phyloP scores from a whole-genome alignment of 2,113 vertebrate species.

The Hippocampus mohnikei region DNA sequence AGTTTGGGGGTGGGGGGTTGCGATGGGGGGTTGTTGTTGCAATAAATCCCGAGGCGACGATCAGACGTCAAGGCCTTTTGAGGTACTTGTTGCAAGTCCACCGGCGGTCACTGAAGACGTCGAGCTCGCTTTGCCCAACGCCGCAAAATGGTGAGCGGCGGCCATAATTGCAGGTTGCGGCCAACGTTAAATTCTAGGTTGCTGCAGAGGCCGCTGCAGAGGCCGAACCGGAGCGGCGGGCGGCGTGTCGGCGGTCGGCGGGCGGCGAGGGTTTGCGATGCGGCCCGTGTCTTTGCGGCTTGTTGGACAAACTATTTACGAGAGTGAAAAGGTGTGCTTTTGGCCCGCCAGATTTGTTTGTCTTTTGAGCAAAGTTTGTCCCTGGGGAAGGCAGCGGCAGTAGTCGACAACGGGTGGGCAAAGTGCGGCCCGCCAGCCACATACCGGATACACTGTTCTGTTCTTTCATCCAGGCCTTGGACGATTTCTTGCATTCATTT shows the following conservation, averaged over 20 bases:
- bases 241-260: slow-evolving; percentile 27
- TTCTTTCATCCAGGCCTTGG: too few relatives aligned
- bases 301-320: slow-evolving; percentile 34
- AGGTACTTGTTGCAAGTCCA: slow-evolving; percentile 3
- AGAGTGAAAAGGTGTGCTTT: too few relatives aligned
- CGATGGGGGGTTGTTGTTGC: not conserved
- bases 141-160: slow-evolving; percentile 39
- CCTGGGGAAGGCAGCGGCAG: too few relatives aligned
- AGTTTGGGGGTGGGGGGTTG: too few relatives aligned
- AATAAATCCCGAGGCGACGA: not conserved
- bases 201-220: slow-evolving; percentile 25
- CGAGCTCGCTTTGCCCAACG: slow-evolving; percentile 18
- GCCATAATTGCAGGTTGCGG: slow-evolving; percentile 60
- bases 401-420: too few relatives aligned
- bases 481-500: not conserved
- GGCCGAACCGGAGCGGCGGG: slow-evolving; percentile 24
- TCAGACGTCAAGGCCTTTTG: not conserved
- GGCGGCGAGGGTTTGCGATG: slow-evolving; percentile 49
- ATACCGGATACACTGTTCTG: too few relatives aligned
- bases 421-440: too few relatives aligned
- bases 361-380: not conserved
- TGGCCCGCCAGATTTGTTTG: not conserved
- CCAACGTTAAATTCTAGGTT: slow-evolving; percentile 54
- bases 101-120: slow-evolving; percentile 3
- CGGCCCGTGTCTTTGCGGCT: slow-evolving; percentile 36